Evolutionary conservation across 1,140 invertebrate species (phyloP).

Genomic region (Aplysia californica): DNA sequence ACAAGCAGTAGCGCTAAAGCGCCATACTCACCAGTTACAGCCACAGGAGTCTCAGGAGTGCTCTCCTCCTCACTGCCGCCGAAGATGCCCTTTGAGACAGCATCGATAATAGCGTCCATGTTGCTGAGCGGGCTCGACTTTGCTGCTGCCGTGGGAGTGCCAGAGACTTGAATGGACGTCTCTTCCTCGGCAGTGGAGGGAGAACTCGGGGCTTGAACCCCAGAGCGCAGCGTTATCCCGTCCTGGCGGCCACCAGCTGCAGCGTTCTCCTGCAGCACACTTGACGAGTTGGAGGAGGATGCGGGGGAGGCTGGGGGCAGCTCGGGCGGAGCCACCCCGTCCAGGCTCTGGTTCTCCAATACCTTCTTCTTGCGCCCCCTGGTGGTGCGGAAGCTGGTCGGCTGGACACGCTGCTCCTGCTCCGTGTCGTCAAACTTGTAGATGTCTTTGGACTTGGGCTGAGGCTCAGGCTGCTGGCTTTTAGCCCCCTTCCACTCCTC

Average conservation of each 20-base stretch:
- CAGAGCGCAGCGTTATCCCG: too few species aligned
- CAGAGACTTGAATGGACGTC: slow-evolving; percentile 9
- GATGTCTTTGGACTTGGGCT: slow-evolving; percentile 37
- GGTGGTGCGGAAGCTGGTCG: slow-evolving; percentile 10
- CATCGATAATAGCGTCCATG: slow-evolving; percentile 60
- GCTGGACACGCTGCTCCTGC: slow-evolving; percentile 27
- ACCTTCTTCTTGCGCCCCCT: slow-evolving; percentile 24
- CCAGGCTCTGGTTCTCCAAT: too few species aligned
- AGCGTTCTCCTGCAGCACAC: slow-evolving; percentile 14
- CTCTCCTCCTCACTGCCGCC: slow-evolving; percentile 34
- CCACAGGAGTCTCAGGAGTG: neutral
- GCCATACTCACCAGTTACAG: neutral
- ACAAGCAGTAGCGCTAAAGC: too few species aligned
- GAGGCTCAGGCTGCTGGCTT: neutral
- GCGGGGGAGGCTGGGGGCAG: slow-evolving; percentile 1
- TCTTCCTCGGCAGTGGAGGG: slow-evolving; percentile 2
- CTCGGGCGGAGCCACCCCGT: neutral
- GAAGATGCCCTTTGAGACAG: slow-evolving; percentile 64
- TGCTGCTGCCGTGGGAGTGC: slow-evolving; percentile 13
- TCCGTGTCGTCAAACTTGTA: slow-evolving; percentile 41
- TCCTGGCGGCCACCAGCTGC: too few species aligned
- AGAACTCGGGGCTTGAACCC: too few species aligned
- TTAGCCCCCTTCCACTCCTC: slow-evolving; percentile 37
- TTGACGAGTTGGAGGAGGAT: slow-evolving; percentile 2
- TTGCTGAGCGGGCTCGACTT: slow-evolving; percentile 42